Conservation (phyloP, 92 coral and sea anemone genomes). For the Phymanthus crucifer region DNA sequence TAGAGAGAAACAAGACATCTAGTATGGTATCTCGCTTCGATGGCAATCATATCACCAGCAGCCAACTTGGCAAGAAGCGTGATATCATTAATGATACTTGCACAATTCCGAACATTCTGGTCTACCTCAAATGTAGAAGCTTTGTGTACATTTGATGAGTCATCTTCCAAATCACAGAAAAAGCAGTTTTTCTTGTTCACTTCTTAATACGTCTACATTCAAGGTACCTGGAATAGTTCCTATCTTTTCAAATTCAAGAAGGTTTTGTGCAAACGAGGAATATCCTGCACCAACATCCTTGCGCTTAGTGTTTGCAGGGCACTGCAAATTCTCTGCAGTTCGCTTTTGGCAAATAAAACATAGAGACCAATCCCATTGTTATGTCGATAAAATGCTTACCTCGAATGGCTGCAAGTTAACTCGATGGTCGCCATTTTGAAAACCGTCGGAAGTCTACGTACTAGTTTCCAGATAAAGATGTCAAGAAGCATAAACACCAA, state of each 20-base stretch:
- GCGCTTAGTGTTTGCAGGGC: neutral
- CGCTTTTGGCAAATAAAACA: neutral
- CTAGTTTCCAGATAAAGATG: too few relatives aligned
- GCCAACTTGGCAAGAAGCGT: conserved; percentile 56
- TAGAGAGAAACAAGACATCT: conserved; percentile 44
- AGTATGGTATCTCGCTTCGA: conserved; percentile 64
- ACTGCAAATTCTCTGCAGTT: neutral
- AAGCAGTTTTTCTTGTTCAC: neutral
- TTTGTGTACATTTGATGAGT: conserved; percentile 33
- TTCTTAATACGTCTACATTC: neutral
- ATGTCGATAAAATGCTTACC: neutral
- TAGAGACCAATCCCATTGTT: neutral
- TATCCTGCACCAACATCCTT: neutral
- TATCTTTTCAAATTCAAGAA: neutral
- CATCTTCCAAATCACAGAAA: neutral
- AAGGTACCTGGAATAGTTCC: neutral
- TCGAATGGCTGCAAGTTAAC: too few relatives aligned
- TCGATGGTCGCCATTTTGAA: too few relatives aligned
- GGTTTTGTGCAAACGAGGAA: neutral
- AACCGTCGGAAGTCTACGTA: too few relatives aligned
- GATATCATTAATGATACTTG: conserved; percentile 48
- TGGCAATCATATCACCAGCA: conserved; percentile 56
- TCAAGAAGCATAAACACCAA: too few relatives aligned
- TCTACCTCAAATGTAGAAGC: conserved; percentile 45
- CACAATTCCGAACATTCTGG: conserved; percentile 45